A percentile compares a stretch with the other conserved stretches of the same genome.
Conservation (phyloP, 2,113 vertebrate genomes). For the Caranx ignobilis region DNA sequence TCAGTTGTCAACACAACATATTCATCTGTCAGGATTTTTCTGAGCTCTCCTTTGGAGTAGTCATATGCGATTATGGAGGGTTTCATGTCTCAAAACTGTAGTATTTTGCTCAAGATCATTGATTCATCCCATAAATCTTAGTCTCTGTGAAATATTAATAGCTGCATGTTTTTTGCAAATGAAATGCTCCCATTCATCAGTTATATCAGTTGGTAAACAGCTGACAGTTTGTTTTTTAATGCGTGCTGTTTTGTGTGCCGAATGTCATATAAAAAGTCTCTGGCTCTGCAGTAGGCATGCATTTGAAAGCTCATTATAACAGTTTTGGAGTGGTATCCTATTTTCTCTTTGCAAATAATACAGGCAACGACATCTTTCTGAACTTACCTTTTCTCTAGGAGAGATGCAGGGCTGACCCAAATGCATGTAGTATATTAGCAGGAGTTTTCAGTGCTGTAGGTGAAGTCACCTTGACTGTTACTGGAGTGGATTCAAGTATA, state of each 20-base stretch:
- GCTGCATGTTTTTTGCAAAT: neutral
- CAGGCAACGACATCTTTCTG: neutral
- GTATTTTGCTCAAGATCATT: constrained; percentile 21
- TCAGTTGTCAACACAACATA: constrained; percentile 48
- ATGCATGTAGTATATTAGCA: constrained; percentile 13
- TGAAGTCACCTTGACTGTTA: constrained; percentile 11
- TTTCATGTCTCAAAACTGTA: constrained; percentile 6
- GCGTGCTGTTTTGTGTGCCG: neutral
- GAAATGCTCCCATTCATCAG: neutral
- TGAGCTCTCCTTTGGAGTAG: constrained; percentile 15
- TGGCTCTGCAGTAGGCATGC: neutral
- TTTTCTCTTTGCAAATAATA: neutral
- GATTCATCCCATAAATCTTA: constrained; percentile 12
- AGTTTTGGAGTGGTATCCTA: constrained; percentile 3
- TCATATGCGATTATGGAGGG: neutral
- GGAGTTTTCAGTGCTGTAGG: neutral
- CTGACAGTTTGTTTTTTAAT: neutral
- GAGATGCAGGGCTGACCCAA: constrained; percentile 9
- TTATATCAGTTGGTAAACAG: neutral
- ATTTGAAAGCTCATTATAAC: neutral
- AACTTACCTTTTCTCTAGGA: neutral
- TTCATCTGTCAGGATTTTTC: constrained; percentile 39
- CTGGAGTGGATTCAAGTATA: neutral
- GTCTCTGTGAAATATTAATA: constrained; percentile 15
- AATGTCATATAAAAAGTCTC: neutral